Evolutionary conservation across 2,113 vertebrate species (phyloP), one percentile per base, ranked within the genome.

Genomic region (Euleptes europaea): DNA sequence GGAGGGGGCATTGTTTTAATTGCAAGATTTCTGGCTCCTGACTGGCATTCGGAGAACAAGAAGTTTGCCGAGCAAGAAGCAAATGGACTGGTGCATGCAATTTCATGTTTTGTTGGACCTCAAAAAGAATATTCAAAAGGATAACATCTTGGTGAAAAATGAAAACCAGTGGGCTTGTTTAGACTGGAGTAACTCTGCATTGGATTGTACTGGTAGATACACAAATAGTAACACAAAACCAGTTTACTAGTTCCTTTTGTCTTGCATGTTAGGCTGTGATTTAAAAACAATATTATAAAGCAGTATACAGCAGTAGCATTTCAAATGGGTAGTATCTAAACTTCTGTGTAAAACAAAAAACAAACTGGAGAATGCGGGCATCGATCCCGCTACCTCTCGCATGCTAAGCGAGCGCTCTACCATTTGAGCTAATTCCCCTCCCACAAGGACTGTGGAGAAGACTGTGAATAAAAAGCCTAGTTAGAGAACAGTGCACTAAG

Each of bases 71-170:
- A 85, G 73, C 71, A n/a, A 74, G 73, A 85, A 86, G 78, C 82
- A 79, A 79, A 28, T 65, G 69, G 85, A 85, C 28, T 79, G 49
- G 84, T 87, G 69, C 67, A 78, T 69, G 54, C 78, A 67, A 42
- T 72, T 1, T 31, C 7, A 65, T 86, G 35, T 44, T 76, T 35
- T 26, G 7, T 33, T 8, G 11, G 19, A 23, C 6, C 9, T 17
- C 35, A 19, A 5, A 21, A 33, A 28, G 35, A 23, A 31, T 40
- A 65, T 21, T 19, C 28, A 14, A 40, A 38, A 78, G 54, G 40
- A 65, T 11, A 60, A 26, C 57, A 23, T 38, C 2, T 66, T 38
- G 69, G 4, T 38, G 17, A 21, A 17, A 38, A 38, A 3, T 70
- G 13, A 19, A 35, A 70, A 60, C 26, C 19, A 60, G 4, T 60